Evolutionary conservation across 2,888 invertebrate genomes (phyloP).

Genomic region (Pantelozetes paolii): DNA sequence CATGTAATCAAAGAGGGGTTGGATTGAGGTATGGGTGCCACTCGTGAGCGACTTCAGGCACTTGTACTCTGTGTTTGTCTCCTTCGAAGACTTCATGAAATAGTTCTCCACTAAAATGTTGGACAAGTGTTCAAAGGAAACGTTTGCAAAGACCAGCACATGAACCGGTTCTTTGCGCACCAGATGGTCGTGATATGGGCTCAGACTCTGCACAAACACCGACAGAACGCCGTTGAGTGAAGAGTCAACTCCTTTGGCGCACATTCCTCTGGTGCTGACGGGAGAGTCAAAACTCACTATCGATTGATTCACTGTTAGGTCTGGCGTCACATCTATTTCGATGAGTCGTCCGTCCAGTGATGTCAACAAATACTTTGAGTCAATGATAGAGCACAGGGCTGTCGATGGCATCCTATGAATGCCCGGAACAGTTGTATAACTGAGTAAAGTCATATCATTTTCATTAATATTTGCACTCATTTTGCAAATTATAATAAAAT

Average conservation of each 20-base stretch:
- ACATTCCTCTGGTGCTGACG: neutral
- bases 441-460: neutral
- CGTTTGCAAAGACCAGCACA: neutral
- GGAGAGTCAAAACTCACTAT: neutral
- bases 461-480: neutral
- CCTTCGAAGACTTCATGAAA: neutral
- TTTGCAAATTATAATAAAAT: neutral
- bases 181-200: neutral
- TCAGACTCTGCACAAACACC: neutral
- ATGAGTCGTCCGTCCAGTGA: constrained; percentile 11
- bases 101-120: neutral
- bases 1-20: neutral
- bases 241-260: neutral
- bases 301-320: neutral
- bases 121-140: neutral
- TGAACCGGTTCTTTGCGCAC: neutral
- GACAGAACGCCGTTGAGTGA: neutral
- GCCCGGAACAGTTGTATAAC: neutral
- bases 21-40: too few species aligned
- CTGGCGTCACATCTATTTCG: neutral
- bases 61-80: neutral
- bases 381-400: neutral
- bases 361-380: constrained; percentile 5
- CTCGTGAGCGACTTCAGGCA: too few species aligned
- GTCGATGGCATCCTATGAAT: neutral